Evolutionary conservation across 2,113 vertebrate genomes (phyloP).

Genomic region (Vimba vimba): DNA sequence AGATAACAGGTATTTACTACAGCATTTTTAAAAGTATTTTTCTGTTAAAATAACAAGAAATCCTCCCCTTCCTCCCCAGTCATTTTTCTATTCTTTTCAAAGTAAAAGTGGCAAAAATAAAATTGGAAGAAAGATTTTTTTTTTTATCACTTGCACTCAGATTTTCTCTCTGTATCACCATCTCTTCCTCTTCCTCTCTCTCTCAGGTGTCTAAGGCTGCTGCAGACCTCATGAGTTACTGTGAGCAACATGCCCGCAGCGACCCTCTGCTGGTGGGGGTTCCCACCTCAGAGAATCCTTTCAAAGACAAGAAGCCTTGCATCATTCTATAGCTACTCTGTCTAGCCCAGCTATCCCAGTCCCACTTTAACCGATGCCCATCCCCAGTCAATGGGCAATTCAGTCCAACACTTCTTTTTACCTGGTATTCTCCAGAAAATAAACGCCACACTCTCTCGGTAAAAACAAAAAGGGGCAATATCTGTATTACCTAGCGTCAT

Average conservation of each 20-base stretch:
- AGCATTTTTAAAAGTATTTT: not conserved
- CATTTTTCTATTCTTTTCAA: not conserved
- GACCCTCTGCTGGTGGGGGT: slow-evolving; percentile 94
- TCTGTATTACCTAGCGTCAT: slow-evolving; percentile 30
- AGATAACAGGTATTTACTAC: not conserved
- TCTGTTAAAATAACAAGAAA: no score
- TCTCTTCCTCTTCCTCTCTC: not conserved
- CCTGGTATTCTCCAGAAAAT: slow-evolving; percentile 34
- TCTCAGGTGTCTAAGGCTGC: slow-evolving; percentile 92
- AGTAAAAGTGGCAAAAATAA: not conserved
- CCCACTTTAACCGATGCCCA: slow-evolving; percentile 42
- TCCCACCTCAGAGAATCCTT: slow-evolving; percentile 94
- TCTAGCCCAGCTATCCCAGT: slow-evolving; percentile 5
- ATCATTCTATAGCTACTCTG: slow-evolving; percentile 85
- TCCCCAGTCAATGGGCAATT: slow-evolving; percentile 43
- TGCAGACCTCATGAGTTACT: slow-evolving; percentile 94
- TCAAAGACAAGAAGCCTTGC: slow-evolving; percentile 98
- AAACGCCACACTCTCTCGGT: slow-evolving; percentile 23
- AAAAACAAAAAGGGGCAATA: slow-evolving; percentile 42
- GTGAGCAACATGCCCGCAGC: slow-evolving; percentile 90
- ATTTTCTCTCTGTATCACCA: not conserved
- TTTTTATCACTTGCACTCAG: not conserved
- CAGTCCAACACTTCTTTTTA: slow-evolving; percentile 42
- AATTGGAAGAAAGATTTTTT: not conserved
- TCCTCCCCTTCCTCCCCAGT: not conserved